These are phyloP conservation scores for Silurus asotus DNA, from an alignment of 2,113 vertebrate genomes.

Conservation along the genomic window DNA sequence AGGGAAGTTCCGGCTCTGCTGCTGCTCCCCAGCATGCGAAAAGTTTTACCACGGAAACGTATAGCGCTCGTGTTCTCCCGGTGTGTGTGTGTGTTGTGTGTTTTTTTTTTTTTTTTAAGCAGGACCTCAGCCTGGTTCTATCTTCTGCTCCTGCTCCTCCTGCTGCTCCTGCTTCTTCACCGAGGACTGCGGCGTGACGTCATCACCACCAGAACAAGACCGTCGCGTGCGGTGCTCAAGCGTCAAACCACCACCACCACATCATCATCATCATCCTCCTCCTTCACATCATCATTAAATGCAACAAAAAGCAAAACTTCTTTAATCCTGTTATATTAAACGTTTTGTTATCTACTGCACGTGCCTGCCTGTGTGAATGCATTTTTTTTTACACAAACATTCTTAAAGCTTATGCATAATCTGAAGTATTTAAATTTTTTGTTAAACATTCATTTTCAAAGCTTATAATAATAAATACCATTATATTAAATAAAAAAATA, in stretches of 20 bases:
- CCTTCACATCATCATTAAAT: no score
- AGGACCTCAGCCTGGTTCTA: neutral
- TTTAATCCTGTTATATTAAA: neutral
- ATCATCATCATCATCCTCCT: no score
- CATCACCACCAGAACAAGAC: conserved; percentile 38
- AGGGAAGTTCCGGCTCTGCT: neutral
- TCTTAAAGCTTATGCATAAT: neutral
- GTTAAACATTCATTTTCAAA: no score
- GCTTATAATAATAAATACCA: no score
- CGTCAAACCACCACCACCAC: neutral
- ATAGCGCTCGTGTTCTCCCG: neutral
- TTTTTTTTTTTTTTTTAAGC: no score
- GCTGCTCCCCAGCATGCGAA: neutral
- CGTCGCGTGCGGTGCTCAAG: conserved; percentile 16
- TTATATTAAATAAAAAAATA: no score
- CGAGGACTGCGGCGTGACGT: conserved; percentile 45
- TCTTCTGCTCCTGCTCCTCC: neutral
- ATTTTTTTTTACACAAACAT: neutral
- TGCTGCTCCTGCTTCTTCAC: conserved; percentile 20
- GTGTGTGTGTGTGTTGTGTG: no score
- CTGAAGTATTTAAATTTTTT: neutral
- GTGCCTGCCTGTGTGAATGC: neutral
- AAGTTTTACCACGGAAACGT: neutral
- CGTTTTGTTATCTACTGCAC: neutral
- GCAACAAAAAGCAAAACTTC: no score